Percentiles rank a stretch among this genome's conserved stretches.
Evolutionary conservation across 2,113 vertebrate species (phyloP).

Genomic region (Myodes glareolus): DNA sequence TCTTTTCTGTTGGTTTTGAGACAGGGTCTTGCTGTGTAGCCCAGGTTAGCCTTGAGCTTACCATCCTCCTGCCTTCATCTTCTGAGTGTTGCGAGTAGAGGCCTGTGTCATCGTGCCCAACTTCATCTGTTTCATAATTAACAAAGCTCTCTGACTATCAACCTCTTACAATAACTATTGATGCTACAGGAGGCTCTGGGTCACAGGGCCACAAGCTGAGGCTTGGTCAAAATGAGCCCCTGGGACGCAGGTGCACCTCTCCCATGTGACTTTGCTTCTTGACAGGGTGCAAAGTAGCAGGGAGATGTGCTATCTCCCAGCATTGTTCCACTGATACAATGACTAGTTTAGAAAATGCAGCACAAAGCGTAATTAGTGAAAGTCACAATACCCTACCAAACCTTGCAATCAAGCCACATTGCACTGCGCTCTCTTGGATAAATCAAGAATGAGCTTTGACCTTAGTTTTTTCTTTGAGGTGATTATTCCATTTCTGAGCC

Average conservation of each 20-base stretch:
- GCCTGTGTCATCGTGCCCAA: not conserved
- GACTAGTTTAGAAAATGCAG: constrained; percentile 77
- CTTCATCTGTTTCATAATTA: constrained; percentile 44
- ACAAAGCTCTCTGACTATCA: constrained; percentile 51
- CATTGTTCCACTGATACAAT: constrained; percentile 66
- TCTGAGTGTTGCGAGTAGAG: not conserved
- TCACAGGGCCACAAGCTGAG: constrained; percentile 46
- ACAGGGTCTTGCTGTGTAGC: not conserved
- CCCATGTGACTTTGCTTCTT: constrained; percentile 48
- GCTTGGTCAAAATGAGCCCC: constrained; percentile 52
- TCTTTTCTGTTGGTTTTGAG: not conserved
- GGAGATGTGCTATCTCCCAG: constrained; percentile 72
- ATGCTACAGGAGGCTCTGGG: constrained; percentile 33
- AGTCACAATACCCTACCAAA: constrained; percentile 73
- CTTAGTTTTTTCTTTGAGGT: constrained; percentile 75
- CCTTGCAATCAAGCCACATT: constrained; percentile 78
- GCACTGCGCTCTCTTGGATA: not conserved
- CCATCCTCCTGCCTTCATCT: not conserved
- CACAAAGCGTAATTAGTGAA: constrained; percentile 80
- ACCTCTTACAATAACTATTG: constrained; percentile 5
- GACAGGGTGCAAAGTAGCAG: constrained; percentile 49
- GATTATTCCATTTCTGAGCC: constrained; percentile 70
- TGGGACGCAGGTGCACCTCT: constrained; percentile 54
- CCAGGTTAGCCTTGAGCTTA: not conserved
- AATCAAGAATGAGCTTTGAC: constrained; percentile 50